Evolutionary conservation across 2,113 vertebrate species (phyloP).

Genomic region (Pipra filicauda): DNA sequence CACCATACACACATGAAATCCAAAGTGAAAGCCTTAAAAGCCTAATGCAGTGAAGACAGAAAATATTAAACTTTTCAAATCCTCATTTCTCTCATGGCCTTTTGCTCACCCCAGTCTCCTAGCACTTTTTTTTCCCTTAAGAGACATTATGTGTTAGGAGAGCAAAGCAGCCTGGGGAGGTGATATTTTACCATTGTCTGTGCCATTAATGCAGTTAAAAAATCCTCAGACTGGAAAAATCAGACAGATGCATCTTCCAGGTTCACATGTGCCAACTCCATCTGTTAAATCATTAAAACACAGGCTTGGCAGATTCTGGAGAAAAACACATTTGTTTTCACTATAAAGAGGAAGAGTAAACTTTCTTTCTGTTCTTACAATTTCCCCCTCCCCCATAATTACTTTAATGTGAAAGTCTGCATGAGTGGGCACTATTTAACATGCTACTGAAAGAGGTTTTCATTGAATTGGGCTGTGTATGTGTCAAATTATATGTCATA

Average conservation of each 20-base stretch:
- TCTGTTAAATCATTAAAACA: slow-evolving; percentile 75
- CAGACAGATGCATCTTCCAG: slow-evolving; percentile 77
- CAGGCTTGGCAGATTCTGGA: slow-evolving; percentile 69
- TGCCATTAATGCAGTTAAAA: slow-evolving; percentile 66
- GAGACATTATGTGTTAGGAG: slow-evolving; percentile 55
- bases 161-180: slow-evolving; percentile 56
- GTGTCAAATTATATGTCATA: neutral
- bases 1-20: neutral
- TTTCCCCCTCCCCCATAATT: neutral
- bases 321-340: slow-evolving; percentile 77
- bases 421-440: neutral
- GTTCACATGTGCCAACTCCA: slow-evolving; percentile 76
- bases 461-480: neutral
- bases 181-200: slow-evolving; percentile 59
- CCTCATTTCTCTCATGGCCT: slow-evolving; percentile 28
- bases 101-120: slow-evolving; percentile 49
- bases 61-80: slow-evolving; percentile 27
- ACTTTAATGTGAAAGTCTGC: slow-evolving; percentile 15
- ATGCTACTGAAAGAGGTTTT: neutral
- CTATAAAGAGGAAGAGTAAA: slow-evolving; percentile 70
- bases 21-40: slow-evolving; percentile 25
- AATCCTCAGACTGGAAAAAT: slow-evolving; percentile 73
- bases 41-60: neutral
- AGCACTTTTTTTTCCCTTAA: slow-evolving; percentile 33
- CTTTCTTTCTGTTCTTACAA: slow-evolving; percentile 55